Evolutionary conservation across 2,797 vertebrate genomes (phyloP), one percentile per base, ranked within the genome.

Genomic region (Vipera latastei): DNA sequence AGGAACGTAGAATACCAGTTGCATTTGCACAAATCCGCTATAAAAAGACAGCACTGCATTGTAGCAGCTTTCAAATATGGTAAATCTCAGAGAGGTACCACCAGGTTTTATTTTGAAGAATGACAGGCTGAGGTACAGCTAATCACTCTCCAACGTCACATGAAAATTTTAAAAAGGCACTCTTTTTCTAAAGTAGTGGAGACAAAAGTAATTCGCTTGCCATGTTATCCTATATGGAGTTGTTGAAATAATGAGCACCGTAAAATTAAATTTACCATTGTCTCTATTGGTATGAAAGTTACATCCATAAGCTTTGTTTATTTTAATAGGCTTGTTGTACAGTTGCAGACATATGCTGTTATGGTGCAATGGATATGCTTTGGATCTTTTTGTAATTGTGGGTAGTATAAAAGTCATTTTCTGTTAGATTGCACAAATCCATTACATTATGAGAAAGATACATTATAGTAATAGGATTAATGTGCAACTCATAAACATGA

Each of bases 391-490:
- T 98, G 97, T 99, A 99, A 99, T 99, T 99, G 99, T 98, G 98
- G 98, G 97, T 98, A 98, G 98, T 98, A 98, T 98, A 98, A 99
- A 99, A 99, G 98, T 98, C 98, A 99, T 99, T 99, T 99, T 99
- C 99, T 99, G 98, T 99, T 99, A 99, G 98, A 99, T 98, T 99
- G 99, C 99, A 99, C 99, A 99, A 99, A 99, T 99, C 98, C 99
- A 99, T 99, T 99, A 99, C 96, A 98, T 98, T 98, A 98, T 97
- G 97, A 98, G 98, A 98, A 98, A 98, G 97, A 98, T 97, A 96
- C 97, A 98, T 98, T 98, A 98, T 98, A 98, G 98, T 98, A 98
- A 98, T 98, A 98, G 98, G 98, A 99, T 99, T 99, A 99, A 99
- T 98, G 98, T 97, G 96, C 97, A 97, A 98, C 98, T 97, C 98